These are phyloP conservation scores for Euproctis similis DNA, from an alignment of 2,888 invertebrate genomes.

Conservation along the genomic window DNA sequence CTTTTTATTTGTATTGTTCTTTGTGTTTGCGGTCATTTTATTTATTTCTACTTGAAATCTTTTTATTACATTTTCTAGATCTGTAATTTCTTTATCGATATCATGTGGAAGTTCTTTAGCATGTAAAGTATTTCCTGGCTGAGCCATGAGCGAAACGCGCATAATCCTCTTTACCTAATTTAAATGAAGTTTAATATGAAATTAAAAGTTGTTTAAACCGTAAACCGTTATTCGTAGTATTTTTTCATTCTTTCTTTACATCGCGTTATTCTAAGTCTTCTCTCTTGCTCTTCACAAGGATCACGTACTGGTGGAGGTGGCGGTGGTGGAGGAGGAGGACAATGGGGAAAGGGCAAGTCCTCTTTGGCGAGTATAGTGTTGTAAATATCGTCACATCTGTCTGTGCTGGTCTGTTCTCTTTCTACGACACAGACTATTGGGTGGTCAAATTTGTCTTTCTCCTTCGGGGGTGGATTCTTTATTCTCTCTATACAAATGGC, in stretches of 20 bases:
- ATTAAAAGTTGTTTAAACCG: no score
- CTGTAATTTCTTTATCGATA: constrained; percentile 42
- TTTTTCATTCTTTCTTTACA: constrained; percentile 41
- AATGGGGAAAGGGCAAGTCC: constrained; percentile 34
- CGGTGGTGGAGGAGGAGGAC: constrained; percentile 30
- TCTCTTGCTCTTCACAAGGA: constrained; percentile 37
- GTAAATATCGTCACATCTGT: constrained; percentile 36
- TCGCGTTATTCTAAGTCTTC: constrained; percentile 22
- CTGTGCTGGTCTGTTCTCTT: constrained; percentile 28
- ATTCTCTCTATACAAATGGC: constrained; percentile 48
- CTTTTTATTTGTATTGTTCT: neutral
- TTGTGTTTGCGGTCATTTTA: constrained; percentile 26
- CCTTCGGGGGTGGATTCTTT: constrained; percentile 34
- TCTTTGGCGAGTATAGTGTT: constrained; percentile 22
- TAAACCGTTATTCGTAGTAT: constrained; percentile 34
- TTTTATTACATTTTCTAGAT: constrained; percentile 17
- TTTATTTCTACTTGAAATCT: constrained; percentile 42
- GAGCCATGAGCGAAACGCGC: no score
- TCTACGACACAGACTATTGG: constrained; percentile 34
- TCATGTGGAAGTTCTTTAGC: constrained; percentile 15
- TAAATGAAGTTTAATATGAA: no score
- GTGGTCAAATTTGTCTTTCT: constrained; percentile 1
- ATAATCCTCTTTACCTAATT: no score
- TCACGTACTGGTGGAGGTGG: constrained; percentile 34
- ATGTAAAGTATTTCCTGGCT: no score